These are phyloP conservation scores for Phymatocera aterrima DNA, from an alignment of 2,888 invertebrate genomes.

Conservation along the genomic window DNA sequence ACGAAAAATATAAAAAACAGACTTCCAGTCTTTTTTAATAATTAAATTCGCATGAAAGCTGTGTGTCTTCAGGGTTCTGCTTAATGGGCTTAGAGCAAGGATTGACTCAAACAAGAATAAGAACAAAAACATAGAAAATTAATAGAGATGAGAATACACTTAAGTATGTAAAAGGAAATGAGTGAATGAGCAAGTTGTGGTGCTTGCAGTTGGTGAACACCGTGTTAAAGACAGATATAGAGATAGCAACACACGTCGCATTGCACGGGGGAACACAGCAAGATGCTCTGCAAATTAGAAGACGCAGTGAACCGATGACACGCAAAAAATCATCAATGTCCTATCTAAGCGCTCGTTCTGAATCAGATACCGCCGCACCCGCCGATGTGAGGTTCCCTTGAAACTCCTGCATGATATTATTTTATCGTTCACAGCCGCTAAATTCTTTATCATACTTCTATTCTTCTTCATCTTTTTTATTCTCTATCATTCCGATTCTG, in stretches of 20 bases:
- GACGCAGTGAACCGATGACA: conserved; percentile 71
- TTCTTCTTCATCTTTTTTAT: neutral
- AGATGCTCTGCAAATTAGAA: conserved; percentile 72
- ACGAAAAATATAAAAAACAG: neutral
- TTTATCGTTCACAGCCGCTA: conserved; percentile 14
- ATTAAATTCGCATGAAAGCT: neutral
- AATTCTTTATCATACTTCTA: neutral
- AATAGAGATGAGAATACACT: neutral
- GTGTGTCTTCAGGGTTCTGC: neutral
- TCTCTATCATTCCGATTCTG: neutral
- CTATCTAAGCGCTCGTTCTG: conserved; percentile 73
- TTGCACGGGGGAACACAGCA: conserved; percentile 71
- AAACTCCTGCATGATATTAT: conserved; percentile 55
- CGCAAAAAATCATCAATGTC: conserved; percentile 74
- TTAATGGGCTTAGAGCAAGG: neutral
- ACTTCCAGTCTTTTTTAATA: neutral
- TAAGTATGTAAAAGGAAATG: conserved; percentile 46
- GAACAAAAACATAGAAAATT: neutral
- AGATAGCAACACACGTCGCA: conserved; percentile 77
- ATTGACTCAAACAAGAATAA: neutral
- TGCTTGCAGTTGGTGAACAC: conserved; percentile 84
- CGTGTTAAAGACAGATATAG: conserved; percentile 86
- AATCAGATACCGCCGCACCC: conserved; percentile 71
- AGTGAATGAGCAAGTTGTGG: conserved; percentile 52
- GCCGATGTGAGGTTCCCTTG: conserved; percentile 70